A percentile compares a stretch with the other conserved stretches of the same genome.
Conservation (phyloP, 2,888 invertebrate species). For the Hirtodrosophila histrioides region DNA sequence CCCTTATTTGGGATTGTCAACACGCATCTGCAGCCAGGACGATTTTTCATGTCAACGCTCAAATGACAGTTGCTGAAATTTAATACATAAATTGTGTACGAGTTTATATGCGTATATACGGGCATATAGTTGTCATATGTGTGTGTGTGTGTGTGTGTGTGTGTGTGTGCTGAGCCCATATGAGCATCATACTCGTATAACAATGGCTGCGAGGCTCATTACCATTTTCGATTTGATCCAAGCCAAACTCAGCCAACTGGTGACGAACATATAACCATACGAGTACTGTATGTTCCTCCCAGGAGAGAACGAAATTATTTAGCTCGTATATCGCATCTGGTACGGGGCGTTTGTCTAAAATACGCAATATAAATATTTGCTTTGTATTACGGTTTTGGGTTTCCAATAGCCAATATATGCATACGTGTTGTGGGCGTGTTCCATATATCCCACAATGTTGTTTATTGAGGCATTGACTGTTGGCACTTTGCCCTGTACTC, state of each 20-base stretch:
- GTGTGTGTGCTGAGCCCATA: conserved; percentile 18
- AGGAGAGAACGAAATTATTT: conserved; percentile 5
- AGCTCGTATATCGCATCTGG: conserved; percentile 20
- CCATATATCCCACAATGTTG: conserved; percentile 39
- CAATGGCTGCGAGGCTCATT: conserved; percentile 34
- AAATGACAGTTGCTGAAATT: conserved; percentile 49
- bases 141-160: not conserved
- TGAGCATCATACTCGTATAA: conserved; percentile 5
- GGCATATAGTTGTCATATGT: not conserved
- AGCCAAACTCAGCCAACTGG: conserved; percentile 7
- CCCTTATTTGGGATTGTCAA: not conserved
- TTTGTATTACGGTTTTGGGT: conserved; percentile 52
- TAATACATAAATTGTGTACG: conserved; percentile 12
- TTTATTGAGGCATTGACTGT: conserved; percentile 36
- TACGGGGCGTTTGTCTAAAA: conserved; percentile 44
- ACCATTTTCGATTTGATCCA: conserved; percentile 55
- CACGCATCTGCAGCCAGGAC: conserved; percentile 6
- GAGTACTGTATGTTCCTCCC: conserved; percentile 6
- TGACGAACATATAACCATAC: not conserved
- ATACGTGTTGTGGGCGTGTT: conserved; percentile 34
- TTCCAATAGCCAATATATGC: conserved; percentile 52
- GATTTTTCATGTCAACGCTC: conserved; percentile 34
- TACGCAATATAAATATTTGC: conserved; percentile 64
- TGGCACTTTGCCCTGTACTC: conserved; percentile 38
- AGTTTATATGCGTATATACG: conserved; percentile 24